phyloP scores from a whole-genome alignment of 2,113 vertebrate species.

The Ailuropoda melanoleuca region DNA sequence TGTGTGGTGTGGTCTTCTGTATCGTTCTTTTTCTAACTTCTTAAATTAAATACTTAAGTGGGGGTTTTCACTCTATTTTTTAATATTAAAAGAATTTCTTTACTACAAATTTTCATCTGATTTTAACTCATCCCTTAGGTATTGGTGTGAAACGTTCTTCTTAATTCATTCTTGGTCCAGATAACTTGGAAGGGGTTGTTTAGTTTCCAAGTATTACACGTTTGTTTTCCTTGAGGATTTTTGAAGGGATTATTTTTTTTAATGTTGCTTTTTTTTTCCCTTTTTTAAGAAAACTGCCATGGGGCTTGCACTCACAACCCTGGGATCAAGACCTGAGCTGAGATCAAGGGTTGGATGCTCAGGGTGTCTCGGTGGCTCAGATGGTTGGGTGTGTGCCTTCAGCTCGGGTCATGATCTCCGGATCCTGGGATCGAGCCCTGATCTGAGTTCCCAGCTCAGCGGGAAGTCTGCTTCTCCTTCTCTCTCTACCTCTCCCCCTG shows the following conservation, averaged over 20 bases:
- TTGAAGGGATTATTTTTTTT: not conserved
- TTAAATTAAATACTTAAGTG: not conserved
- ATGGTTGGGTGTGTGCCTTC: no score
- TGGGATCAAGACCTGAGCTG: not conserved
- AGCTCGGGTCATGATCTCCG: no score
- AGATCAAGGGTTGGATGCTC: not conserved
- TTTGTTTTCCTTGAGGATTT: not conserved
- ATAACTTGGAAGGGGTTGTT: not conserved
- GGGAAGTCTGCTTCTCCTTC: no score
- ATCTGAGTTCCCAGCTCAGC: no score
- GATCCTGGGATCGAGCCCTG: no score
- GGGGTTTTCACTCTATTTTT: not conserved
- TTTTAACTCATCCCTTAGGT: not conserved
- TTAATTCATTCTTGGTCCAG: not conserved
- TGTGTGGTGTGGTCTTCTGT: not conserved
- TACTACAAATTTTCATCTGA: not conserved
- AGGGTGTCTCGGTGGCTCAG: no score
- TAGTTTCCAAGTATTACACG: not conserved
- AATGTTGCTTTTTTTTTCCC: not conserved
- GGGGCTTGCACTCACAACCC: not conserved
- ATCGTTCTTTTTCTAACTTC: not conserved
- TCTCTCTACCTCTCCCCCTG: no score
- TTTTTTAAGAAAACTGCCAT: not conserved
- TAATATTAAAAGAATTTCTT: conserved; percentile 6
- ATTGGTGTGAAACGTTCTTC: not conserved